These are phyloP conservation scores for Lepidurus apus DNA, from an alignment of 1,140 invertebrate species.

Conservation along the genomic window DNA sequence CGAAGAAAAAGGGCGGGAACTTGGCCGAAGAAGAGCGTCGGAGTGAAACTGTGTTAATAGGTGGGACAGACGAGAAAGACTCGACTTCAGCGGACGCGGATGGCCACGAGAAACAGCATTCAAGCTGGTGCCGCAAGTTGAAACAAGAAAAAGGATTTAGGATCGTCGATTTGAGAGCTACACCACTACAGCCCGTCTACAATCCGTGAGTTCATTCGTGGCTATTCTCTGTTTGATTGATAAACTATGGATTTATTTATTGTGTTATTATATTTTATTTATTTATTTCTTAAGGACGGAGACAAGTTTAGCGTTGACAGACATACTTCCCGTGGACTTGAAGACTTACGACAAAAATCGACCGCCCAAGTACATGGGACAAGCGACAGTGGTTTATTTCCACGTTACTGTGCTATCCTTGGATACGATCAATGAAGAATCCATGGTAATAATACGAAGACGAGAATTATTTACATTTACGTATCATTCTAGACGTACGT, in stretches of 20 bases:
- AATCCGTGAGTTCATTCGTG: neutral
- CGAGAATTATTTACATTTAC: conserved; percentile 8
- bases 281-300: conserved; percentile 34
- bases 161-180: conserved; percentile 24
- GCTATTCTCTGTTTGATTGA: too few relatives aligned
- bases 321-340: conserved; percentile 74
- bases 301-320: conserved; percentile 50
- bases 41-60: neutral
- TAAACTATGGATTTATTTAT: neutral
- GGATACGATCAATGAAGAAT: conserved; percentile 84
- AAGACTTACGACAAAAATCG: conserved; percentile 85
- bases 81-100: neutral
- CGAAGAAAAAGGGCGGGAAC: neutral
- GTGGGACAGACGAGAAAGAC: neutral
- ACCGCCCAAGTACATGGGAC: conserved; percentile 73
- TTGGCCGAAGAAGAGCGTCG: neutral
- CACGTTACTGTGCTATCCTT: conserved; percentile 80
- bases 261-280: conserved; percentile 29
- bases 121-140: conserved; percentile 21
- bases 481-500: conserved; percentile 69
- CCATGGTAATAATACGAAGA: conserved; percentile 60
- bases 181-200: neutral
- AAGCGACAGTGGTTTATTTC: conserved; percentile 73
- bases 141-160: neutral
- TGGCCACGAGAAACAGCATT: neutral